Base-by-base conservation (phyloP, 2,888 invertebrate species). In the Sinopyrophorus schimmeli region DNA sequence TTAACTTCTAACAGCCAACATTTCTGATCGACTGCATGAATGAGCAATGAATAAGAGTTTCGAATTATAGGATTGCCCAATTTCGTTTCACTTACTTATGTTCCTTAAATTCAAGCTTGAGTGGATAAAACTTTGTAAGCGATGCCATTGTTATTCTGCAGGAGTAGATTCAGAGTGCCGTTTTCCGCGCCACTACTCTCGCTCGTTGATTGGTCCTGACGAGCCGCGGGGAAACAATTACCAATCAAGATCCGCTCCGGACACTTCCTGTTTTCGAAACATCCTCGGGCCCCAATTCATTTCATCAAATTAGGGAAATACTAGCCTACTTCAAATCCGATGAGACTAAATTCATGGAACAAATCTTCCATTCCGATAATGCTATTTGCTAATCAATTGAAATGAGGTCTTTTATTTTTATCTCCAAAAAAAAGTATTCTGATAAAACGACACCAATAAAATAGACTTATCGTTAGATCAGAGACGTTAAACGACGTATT, bases 161-260 rank as follows among this genome's bases (percentile, higher is more conserved):
- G 64, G 61, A 61, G 72, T 68, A 65, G 60, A 64, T 58, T 57
- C 54, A 60, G 68, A 68, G 70, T 71, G 70, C 66, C 69, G 69
- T 67, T 72, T 72, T 71, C 70, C 69, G 71, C 71, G 67, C 72
- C 68, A 69, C 70, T 70, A 68, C 67, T 64, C 69, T 61, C 69
- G 69, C 67, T 63, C 70, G 67, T 66, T 72, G 72, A 72, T 72
- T 72, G 71, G 72, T 62, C 65, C 64, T 62, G 57, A 46, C 52
- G 60, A 63, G 66, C 66, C 68, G 66, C 65, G 62, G 70, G 68
- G 71, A 68, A 68, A 69, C 64, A 62, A 62, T 64, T 62, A 62
- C 64, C 64, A 64, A 64, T 64, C 64, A 64, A 61, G 58, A 55
- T 57, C 57, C 57, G 49, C 32, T 49, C 53, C 55, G 53, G 59